Base-by-base conservation (phyloP, 2,113 vertebrate species). In the Chaetodon auriga region DNA sequence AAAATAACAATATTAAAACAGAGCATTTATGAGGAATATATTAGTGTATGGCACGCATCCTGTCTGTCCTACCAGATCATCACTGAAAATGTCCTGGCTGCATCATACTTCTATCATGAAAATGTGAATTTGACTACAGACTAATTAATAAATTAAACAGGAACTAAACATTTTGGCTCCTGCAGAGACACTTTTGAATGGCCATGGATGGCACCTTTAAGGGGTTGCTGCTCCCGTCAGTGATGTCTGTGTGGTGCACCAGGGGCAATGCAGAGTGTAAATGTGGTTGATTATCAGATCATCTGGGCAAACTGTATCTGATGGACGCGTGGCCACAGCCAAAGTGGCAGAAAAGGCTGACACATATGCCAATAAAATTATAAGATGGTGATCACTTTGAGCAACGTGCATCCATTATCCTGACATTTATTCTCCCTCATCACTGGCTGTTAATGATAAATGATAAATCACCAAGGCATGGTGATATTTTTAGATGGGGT, bases 401-500 rank as follows among this genome's bases (percentile, higher is more conserved):
- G 80, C 46, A 76, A 79, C 66, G 74, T 51, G 71, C 78, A 75
- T 84, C 80, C 55, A 72, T 90, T 89, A 62, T 75, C 58, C n/a
- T 88, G 85, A 91, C 87, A 83, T 85, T 57, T 69, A 73, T 82
- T 70, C 84, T 51, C 81, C 81, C 45, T 82, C 77, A 79, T 78
- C 85, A 25, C 45, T 16, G 48, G 66, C 80, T 54, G 69, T 51
- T 91, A 87, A 90, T 90, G 79, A 85, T 80, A 48, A 82, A 87
- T 86, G 89, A 92, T 90, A 83, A 86, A 90, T 92, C 86, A 85
- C 38, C 70, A 73, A n/a, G 68, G 75, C 81, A 66, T 60, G 45
- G 68, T 11, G 88, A 58, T 93, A 93, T 94, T 93, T 91, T 92
- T 90, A 91, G 90, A 69, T 4, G 48, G 82, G 81, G 75, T 72